Conservation (phyloP, 2,888 invertebrate genomes). For the Willowsia nigromaculata region DNA sequence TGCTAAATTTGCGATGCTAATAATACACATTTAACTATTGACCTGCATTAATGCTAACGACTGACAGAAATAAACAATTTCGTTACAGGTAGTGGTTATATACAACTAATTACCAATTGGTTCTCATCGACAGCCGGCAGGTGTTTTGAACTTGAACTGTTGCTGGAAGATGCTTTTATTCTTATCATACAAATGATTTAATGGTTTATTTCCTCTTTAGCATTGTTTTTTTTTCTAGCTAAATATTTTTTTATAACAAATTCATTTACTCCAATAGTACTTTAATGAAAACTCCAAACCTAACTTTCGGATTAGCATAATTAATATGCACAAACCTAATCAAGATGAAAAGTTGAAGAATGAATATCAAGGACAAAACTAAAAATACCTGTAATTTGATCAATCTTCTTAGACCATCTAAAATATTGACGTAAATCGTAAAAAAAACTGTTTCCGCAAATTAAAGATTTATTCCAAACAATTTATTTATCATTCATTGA, state of each 20-base stretch:
- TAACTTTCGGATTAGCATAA: background rate
- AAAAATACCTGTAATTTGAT: background rate
- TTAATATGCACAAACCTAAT: background rate
- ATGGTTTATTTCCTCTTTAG: background rate
- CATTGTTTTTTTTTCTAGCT: background rate
- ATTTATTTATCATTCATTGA: background rate
- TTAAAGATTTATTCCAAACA: background rate
- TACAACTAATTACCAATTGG: background rate
- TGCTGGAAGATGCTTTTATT: conserved; percentile 19
- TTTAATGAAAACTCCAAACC: background rate
- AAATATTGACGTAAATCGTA: conserved; percentile 7
- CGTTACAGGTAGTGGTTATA: background rate
- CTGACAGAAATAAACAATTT: background rate
- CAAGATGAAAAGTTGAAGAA: background rate
- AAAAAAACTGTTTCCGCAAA: background rate
- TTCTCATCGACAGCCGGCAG: background rate
- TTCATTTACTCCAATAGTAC: background rate
- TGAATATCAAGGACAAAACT: background rate
- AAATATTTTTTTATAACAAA: background rate
- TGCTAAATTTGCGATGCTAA: too few relatives aligned
- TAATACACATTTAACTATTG: background rate
- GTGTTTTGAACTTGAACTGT: background rate
- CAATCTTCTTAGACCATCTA: background rate
- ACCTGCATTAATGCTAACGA: background rate
- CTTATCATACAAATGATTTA: background rate